Conservation (phyloP, 2,113 vertebrate species). For the Callorhinus ursinus region DNA sequence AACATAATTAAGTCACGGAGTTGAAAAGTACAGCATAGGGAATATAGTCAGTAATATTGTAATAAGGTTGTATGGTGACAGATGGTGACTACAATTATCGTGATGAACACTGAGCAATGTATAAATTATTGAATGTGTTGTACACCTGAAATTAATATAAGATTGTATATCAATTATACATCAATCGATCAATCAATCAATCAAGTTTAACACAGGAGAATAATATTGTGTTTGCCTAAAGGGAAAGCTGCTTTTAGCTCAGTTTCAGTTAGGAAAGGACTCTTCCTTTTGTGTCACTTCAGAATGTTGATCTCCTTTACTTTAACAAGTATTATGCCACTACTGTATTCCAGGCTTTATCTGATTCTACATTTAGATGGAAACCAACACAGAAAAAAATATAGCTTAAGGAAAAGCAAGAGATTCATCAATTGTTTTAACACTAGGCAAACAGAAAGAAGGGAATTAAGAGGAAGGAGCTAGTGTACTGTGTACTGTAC, state of each 20-base stretch:
- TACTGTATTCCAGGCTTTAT: background rate
- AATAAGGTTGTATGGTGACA: background rate
- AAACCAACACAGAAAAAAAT: background rate
- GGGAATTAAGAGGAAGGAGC: background rate
- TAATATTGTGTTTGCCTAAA: background rate
- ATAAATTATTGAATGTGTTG: background rate
- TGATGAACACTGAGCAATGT: background rate
- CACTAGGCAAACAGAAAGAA: background rate
- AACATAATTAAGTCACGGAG: background rate
- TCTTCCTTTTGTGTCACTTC: background rate
- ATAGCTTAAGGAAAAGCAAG: background rate
- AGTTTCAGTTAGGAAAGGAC: background rate
- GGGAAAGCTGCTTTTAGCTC: background rate
- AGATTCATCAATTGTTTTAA: background rate
- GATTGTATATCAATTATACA: background rate
- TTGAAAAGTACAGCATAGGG: background rate
- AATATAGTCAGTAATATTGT: background rate
- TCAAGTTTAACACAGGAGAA: background rate
- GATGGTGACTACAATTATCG: background rate
- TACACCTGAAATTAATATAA: background rate
- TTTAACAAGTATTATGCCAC: slow-evolving; percentile 17
- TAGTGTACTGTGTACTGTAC: background rate
- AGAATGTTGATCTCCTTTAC: background rate
- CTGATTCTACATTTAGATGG: background rate
- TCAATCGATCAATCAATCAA: background rate